Evolutionary conservation across 2,797 vertebrate species (phyloP).

Genomic region (Eurystomus glaucurus): DNA sequence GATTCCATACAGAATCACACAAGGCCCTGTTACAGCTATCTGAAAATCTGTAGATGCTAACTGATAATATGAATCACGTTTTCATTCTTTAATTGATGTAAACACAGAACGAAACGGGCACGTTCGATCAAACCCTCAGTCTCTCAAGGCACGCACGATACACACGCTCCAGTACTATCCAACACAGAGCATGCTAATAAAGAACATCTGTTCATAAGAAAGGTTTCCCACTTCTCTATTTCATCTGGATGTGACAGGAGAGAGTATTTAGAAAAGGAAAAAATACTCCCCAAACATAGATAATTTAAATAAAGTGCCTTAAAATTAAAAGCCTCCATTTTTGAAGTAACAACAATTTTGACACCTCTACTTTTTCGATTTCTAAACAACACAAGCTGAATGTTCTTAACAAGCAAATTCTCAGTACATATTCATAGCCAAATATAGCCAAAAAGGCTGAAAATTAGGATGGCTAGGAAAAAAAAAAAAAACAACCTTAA

Average conservation of each 20-base stretch:
- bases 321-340: conserved; percentile 26
- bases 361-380: background rate
- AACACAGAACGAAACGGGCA: background rate
- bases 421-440: background rate
- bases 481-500: background rate
- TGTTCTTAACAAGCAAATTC: conserved; percentile 15
- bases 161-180: background rate
- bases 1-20: background rate
- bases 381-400: background rate
- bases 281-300: background rate
- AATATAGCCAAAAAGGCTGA: background rate
- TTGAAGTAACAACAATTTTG: conserved; percentile 19
- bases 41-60: conserved; percentile 33
- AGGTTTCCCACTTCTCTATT: background rate
- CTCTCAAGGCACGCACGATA: background rate
- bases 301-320: conserved; percentile 20
- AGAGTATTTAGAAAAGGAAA: background rate
- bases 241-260: background rate
- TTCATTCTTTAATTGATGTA: conserved; percentile 37
- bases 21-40: background rate
- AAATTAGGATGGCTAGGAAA: conserved; percentile 1
- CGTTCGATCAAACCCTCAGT: background rate
- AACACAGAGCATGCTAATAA: background rate
- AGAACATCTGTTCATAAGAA: background rate
- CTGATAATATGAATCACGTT: background rate